Base-by-base conservation (phyloP, 53 echinoderm and acorn worm genomes). In the Patiria pectinifera region DNA sequence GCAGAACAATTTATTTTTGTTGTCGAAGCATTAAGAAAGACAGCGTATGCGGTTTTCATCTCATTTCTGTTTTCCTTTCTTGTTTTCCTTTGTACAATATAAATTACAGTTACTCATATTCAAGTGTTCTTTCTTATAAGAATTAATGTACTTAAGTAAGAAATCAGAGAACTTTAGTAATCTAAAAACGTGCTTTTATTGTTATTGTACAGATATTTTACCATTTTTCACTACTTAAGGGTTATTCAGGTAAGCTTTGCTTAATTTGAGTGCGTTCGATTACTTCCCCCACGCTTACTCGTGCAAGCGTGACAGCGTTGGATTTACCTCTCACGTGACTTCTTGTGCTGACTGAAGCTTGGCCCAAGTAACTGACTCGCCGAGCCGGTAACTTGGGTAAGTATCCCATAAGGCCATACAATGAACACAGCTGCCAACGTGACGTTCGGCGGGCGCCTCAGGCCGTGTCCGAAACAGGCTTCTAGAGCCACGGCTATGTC, bases 71-170 rank as follows among this genome's bases (percentile, higher is more conserved):
- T 35, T 35, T 35, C 35, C 35, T 35, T 35, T 35, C 62, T 5
- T 62, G 0, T 60, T 26, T 25, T 61, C 11, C 16, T 83, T 26
- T 61, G 83, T 61, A 60, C 6, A 83, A 61, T 25, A 16, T 23
- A 5, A 22, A 83, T 19, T 60, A 1, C 14, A 19, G 3, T 62
- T 83, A 83, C 35, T 83, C 35, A 24, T 83, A n/a, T 62, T 83
- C 25, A 83, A 83, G 62, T 83, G 83, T 35, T 35, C 61, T 83
- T 35, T 35, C 61, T 83, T 83, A 83, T 49, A 23, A 60, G 35
- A 60, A 83, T 77, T 18, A 26, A 49, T 78, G 78, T 82, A 82
- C 82, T 82, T 53, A 48, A 82, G 6, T 6, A 10, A 77, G 26
- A 77, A 45, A 70, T 70, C 70, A 70, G 21, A 70, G 70, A 35